Evolutionary conservation across 2,113 vertebrate genomes (phyloP).

Genomic region (Labrus mixtus): DNA sequence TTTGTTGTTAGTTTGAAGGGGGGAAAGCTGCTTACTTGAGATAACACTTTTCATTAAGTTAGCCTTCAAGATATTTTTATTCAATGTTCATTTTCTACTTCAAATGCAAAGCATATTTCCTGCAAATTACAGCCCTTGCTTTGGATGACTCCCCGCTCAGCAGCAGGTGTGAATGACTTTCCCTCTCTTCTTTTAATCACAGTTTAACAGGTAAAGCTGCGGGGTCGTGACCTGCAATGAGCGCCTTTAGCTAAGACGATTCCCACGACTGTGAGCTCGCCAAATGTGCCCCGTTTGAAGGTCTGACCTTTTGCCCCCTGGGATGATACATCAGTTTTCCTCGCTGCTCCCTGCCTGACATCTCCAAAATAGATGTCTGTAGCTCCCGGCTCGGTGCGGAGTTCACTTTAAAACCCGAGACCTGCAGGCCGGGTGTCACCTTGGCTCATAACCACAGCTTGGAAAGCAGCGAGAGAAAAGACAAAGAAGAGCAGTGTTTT

Average conservation of each 20-base stretch:
- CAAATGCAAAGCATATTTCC: not conserved
- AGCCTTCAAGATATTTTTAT: not conserved
- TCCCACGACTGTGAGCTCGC: not conserved
- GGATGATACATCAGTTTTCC: constrained; percentile 32
- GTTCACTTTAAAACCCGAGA: constrained; percentile 34
- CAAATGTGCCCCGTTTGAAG: constrained; percentile 18
- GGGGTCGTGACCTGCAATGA: constrained; percentile 5
- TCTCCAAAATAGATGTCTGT: constrained; percentile 19
- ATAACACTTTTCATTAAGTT: not conserved
- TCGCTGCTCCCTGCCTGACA: not conserved
- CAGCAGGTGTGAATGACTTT: constrained; percentile 1
- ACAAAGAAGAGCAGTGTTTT: not conserved
- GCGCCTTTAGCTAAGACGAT: constrained; percentile 14
- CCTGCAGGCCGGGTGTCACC: constrained; percentile 25
- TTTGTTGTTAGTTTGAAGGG: constrained; percentile 10
- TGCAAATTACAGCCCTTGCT: not conserved
- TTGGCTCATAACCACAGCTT: not conserved
- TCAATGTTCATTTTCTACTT: not conserved
- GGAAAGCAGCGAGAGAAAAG: not conserved
- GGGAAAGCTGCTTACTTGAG: not conserved
- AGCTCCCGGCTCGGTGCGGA: constrained; percentile 21
- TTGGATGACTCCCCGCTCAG: not conserved
- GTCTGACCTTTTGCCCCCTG: not conserved
- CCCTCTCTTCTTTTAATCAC: constrained; percentile 16
- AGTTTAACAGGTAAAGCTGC: not conserved